Conservation (phyloP, 2,888 invertebrate genomes). For the Cylloceria caligata region DNA sequence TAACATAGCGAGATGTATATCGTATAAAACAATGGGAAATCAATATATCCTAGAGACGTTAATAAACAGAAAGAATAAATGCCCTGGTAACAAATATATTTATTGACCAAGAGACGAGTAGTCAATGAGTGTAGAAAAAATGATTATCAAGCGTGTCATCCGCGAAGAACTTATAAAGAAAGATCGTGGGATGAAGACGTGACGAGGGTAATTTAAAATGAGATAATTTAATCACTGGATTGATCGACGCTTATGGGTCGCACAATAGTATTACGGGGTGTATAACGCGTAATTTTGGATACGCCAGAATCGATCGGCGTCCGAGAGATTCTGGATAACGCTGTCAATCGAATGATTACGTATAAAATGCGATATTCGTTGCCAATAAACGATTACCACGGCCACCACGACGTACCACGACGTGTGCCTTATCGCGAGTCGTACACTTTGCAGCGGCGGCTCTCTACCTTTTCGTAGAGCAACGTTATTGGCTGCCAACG, state of each 20-base stretch:
- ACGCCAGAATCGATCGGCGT: slow-evolving; percentile 14
- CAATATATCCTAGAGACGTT: slow-evolving; percentile 58
- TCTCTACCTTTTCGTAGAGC: slow-evolving; percentile 23
- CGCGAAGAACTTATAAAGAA: neutral
- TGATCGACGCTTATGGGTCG: slow-evolving; percentile 39
- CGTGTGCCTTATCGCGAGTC: slow-evolving; percentile 19
- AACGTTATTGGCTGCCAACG: slow-evolving; percentile 23
- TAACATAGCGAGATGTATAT: slow-evolving; percentile 23
- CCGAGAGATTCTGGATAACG: neutral
- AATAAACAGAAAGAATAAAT: slow-evolving; percentile 36
- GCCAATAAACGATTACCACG: neutral
- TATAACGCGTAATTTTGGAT: slow-evolving; percentile 19
- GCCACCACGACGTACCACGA: slow-evolving; percentile 3
- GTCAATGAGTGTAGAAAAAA: neutral
- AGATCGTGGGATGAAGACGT: neutral
- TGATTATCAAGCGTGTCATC: neutral
- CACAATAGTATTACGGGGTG: slow-evolving; percentile 25
- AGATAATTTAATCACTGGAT: slow-evolving; percentile 33
- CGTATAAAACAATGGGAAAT: slow-evolving; percentile 66
- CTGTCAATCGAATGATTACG: neutral
- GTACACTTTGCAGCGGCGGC: neutral
- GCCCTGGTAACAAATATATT: slow-evolving; percentile 20
- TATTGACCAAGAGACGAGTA: slow-evolving; percentile 8
- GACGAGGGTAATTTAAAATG: slow-evolving; percentile 20
- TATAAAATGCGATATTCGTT: neutral